Conservation (phyloP, 2,113 vertebrate species). For the Laterallus jamaicensis region DNA sequence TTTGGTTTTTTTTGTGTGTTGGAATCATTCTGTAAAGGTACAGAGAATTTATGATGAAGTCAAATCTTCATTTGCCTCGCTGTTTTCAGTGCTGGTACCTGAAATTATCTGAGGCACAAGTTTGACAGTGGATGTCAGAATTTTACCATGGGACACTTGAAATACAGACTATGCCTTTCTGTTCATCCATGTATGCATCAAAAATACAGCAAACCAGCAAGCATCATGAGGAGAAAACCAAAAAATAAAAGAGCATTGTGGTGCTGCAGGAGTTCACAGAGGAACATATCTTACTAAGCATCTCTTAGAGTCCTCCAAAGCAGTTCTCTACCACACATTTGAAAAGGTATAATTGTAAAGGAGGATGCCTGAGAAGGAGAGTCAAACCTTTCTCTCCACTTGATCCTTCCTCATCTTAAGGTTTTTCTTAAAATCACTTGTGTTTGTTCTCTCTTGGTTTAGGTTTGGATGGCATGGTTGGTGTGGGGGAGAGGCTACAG, state of each 20-base stretch:
- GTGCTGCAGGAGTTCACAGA: background rate
- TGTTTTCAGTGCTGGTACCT: background rate
- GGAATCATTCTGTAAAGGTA: background rate
- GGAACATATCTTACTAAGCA: background rate
- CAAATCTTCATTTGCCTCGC: background rate
- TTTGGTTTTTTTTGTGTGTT: background rate
- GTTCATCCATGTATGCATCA: background rate
- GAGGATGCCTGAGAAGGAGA: background rate
- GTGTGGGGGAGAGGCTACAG: too few relatives aligned
- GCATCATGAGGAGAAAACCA: background rate
- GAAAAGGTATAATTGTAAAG: background rate
- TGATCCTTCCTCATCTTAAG: background rate
- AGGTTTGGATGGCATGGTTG: too few relatives aligned
- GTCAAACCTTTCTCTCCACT: background rate
- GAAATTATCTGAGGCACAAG: background rate
- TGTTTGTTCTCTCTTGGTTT: background rate
- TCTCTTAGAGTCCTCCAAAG: background rate
- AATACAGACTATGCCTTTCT: background rate
- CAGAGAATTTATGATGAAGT: conserved; percentile 14
- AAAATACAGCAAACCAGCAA: background rate
- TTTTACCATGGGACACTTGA: background rate
- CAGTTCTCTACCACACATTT: background rate
- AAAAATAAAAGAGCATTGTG: background rate
- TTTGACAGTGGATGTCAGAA: conserved; percentile 9
- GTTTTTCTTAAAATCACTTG: background rate